These are phyloP conservation scores for Euwallacea similis DNA, from an alignment of 1,140 invertebrate genomes.

Conservation along the genomic window DNA sequence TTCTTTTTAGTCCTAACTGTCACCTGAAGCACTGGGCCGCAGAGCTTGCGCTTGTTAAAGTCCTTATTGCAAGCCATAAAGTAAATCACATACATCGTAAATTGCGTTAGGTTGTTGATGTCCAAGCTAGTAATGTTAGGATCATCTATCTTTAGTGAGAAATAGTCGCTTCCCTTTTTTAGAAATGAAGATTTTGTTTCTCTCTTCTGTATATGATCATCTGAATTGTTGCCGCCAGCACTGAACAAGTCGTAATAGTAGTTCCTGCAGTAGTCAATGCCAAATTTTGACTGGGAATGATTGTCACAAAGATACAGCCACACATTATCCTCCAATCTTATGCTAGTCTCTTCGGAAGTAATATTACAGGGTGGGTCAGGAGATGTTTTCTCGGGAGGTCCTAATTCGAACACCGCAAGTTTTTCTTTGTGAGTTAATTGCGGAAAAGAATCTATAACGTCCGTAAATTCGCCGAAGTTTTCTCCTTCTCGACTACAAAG, in stretches of 20 bases:
- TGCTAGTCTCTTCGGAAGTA: conserved; percentile 22
- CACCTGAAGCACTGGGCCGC: conserved; percentile 47
- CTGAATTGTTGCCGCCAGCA: neutral
- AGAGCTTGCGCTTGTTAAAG: conserved; percentile 41
- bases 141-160: neutral
- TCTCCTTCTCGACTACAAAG: neutral
- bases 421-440: neutral
- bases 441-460: no score
- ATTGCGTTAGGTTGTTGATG: neutral
- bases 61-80: conserved; percentile 57
- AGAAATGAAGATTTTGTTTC: neutral
- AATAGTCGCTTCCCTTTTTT: neutral
- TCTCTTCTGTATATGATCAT: neutral
- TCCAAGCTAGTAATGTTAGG: neutral
- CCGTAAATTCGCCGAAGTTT: neutral
- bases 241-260: conserved; percentile 27
- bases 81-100: conserved; percentile 55
- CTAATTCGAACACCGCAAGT: neutral
- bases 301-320: conserved; percentile 32
- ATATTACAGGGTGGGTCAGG: neutral
- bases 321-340: conserved; percentile 13
- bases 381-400: conserved; percentile 1
- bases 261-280: conserved; percentile 36
- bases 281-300: conserved; percentile 27
- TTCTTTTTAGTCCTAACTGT: conserved; percentile 51